Conservation (phyloP, 2,888 invertebrate genomes). For the Catocala sponsa region DNA sequence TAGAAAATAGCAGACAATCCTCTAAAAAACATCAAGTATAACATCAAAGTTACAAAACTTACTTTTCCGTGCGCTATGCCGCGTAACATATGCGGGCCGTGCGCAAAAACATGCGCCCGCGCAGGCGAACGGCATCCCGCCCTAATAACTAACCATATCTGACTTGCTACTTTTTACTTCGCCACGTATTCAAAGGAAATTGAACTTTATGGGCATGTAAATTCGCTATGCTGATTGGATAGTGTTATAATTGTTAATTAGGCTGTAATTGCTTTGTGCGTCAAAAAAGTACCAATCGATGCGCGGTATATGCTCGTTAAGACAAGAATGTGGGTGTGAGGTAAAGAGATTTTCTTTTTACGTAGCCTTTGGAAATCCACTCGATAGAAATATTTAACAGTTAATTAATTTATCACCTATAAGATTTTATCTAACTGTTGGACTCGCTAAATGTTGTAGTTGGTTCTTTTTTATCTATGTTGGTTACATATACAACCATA, state of each 20-base stretch:
- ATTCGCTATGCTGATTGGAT: conserved; percentile 64
- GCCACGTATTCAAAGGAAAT: conserved; percentile 50
- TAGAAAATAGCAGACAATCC: conserved; percentile 6
- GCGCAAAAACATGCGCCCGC: conserved; percentile 59
- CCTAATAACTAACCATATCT: conserved; percentile 81
- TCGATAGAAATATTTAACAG: too few species aligned
- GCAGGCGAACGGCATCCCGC: conserved; percentile 67
- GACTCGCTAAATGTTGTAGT: too few species aligned
- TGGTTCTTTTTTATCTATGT: too few species aligned
- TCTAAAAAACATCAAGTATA: conserved; percentile 16
- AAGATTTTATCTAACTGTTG: too few species aligned
- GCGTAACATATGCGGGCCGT: conserved; percentile 55
- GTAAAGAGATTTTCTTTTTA: conserved; percentile 14
- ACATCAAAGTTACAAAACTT: conserved; percentile 25
- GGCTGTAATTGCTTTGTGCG: conserved; percentile 58
- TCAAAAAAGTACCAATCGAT: conserved; percentile 56
- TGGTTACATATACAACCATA: too few species aligned
- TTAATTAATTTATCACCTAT: too few species aligned
- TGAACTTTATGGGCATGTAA: conserved; percentile 54
- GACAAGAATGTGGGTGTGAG: conserved; percentile 32
- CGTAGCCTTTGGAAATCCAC: too few species aligned
- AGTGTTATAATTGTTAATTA: conserved; percentile 70
- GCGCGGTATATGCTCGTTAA: conserved; percentile 26
- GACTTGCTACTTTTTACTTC: conserved; percentile 69
- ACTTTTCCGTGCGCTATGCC: conserved; percentile 61